A percentile compares a stretch with the other conserved stretches of the same genome.
Conservation (phyloP, 2,888 invertebrate genomes). For the Stenolophus ochropezus region DNA sequence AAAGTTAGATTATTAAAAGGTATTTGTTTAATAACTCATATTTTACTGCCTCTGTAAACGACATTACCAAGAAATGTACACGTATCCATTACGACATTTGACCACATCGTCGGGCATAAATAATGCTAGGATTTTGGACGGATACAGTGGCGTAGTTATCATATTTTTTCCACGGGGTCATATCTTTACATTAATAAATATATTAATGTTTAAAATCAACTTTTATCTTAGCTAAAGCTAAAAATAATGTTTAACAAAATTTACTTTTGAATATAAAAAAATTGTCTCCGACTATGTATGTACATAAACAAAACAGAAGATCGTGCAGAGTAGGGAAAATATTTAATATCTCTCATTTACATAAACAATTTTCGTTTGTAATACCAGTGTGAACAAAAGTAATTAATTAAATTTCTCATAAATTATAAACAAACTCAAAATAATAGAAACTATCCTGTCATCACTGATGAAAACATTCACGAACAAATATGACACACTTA, state of each 20-base stretch:
- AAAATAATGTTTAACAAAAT: too few relatives aligned
- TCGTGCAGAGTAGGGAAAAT: background rate
- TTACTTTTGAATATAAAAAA: background rate
- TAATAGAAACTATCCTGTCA: background rate
- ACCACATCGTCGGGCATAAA: constrained; percentile 37
- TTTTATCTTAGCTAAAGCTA: too few relatives aligned
- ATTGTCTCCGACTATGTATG: background rate
- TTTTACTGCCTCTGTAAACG: constrained; percentile 35
- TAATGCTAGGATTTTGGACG: background rate
- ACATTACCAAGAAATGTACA: constrained; percentile 51
- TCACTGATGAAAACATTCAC: constrained; percentile 29
- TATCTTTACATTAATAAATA: background rate
- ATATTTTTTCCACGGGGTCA: background rate
- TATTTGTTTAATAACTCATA: constrained; percentile 54
- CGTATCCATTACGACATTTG: constrained; percentile 42
- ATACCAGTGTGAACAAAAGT: constrained; percentile 22
- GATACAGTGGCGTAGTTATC: background rate
- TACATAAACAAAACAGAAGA: background rate
- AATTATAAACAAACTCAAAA: constrained; percentile 30
- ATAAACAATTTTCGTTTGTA: constrained; percentile 37
- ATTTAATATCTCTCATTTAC: constrained; percentile 20
- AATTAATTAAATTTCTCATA: constrained; percentile 36
- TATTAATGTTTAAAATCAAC: too few relatives aligned
- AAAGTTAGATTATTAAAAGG: constrained; percentile 46
- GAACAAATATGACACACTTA: constrained; percentile 35